Evolutionary conservation across 2,113 vertebrate genomes (phyloP).

Genomic region (Mormoops blainvillei): DNA sequence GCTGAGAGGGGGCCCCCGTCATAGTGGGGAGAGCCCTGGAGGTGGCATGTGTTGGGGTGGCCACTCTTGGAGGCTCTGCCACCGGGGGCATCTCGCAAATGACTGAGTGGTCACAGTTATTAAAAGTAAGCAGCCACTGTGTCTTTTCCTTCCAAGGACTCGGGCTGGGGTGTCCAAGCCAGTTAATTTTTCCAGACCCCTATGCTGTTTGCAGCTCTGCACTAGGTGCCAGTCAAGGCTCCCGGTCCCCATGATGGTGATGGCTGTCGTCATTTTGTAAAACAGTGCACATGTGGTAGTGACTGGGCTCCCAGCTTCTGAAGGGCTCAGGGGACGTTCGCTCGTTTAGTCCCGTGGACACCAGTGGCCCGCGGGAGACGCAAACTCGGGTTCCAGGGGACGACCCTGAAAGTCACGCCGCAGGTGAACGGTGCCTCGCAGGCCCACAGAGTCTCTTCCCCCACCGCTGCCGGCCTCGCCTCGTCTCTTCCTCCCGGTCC

Average conservation of each 20-base stretch:
- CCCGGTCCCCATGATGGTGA: fast-evolving
- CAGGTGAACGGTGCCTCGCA: fast-evolving
- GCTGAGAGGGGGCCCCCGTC: fast-evolving
- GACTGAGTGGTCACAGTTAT: fast-evolving
- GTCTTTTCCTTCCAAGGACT: background rate
- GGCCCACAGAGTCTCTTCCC: fast-evolving
- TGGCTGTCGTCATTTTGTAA: fast-evolving
- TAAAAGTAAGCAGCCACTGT: background rate
- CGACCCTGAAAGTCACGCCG: fast-evolving
- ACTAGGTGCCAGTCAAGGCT: fast-evolving
- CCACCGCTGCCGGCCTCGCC: fast-evolving
- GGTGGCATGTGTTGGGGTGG: background rate
- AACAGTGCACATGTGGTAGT: fast-evolving
- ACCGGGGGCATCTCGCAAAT: fast-evolving
- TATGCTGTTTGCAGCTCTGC: fast-evolving
- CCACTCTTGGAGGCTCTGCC: no score
- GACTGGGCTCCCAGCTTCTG: no score
- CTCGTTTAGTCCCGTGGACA: fast-evolving
- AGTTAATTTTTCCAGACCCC: fast-evolving
- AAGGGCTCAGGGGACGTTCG: fast-evolving
- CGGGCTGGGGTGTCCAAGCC: fast-evolving
- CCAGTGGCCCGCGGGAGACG: background rate
- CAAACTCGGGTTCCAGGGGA: fast-evolving
- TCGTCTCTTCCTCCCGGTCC: fast-evolving
- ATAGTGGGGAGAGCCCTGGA: fast-evolving